Base-by-base conservation (phyloP, 2,888 invertebrate species). In the Microdon myrmicae region DNA sequence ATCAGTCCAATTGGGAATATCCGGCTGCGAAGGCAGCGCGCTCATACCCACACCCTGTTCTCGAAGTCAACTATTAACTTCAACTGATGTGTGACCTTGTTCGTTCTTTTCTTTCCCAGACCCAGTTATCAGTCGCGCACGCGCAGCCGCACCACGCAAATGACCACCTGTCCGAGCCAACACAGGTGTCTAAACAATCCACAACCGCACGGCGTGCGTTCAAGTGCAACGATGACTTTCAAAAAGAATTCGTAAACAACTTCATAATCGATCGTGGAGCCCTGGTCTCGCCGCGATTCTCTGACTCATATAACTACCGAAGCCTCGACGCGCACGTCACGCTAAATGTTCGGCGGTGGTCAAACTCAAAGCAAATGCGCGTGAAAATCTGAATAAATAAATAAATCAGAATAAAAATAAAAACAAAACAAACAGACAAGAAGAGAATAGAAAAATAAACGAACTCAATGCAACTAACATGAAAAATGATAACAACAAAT, bases 1-100 rank as follows among this genome's bases (percentile, higher is more conserved):
- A 64, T 53, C 43, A 53, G 64, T 64, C 53, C 64, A 66, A 59
- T 59, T 66, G 54, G 59, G 47, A 66, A 48, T 66, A 66, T 66
- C 66, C 66, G 66, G 64, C 38, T 56, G 49, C 22, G 16, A 34
- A 58, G 49, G 44, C 49, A 37, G 43, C 56, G 48, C 34, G 34
- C 20, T 58, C 38, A 43, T 43, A 48, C 44, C 48, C 59, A 58
- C 66, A 66, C 66, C 66, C 66, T 53, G 54, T 23, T 20, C 29
- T 6, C 35, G n/a, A 10, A 31, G 17, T 23, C 20, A 2, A 35
- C 26, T n/a, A n/a, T 6, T 8, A 26, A 16, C 29, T 34, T 12
- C 6, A 28, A 26, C 12, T 48, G 14, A 38, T 28, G 14, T 26
- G 20, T 38, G 47, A 53, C 59, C 59, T 60, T 60, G 53, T 39